A percentile compares a stretch with the other conserved stretches of the same genome.
Conservation (phyloP, 2,113 vertebrate genomes). For the Pteronura brasiliensis region DNA sequence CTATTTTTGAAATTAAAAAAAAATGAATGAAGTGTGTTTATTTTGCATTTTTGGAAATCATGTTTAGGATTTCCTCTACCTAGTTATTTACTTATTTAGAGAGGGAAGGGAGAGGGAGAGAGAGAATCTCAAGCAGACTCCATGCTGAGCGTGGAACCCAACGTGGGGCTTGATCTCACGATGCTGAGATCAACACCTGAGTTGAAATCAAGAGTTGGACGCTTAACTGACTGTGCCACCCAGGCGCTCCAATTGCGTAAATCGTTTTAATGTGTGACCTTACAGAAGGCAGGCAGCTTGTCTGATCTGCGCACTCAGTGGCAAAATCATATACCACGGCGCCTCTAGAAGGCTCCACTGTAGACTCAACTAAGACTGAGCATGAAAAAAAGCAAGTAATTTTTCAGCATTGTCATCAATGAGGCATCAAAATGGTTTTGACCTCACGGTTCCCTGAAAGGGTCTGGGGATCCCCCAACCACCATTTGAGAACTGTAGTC, state of each 20-base stretch:
- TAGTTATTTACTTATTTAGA: neutral
- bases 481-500: neutral
- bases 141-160: neutral
- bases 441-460: neutral
- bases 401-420: neutral
- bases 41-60: neutral
- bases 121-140: neutral
- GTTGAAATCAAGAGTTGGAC: neutral
- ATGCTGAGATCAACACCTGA: neutral
- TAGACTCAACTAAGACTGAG: neutral
- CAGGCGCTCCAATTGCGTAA: neutral
- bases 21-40: neutral
- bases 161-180: neutral
- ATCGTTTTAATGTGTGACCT: neutral
- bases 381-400: neutral
- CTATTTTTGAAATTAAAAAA: neutral
- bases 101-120: neutral
- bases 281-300: neutral
- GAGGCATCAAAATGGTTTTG: neutral
- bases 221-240: neutral
- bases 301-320: neutral
- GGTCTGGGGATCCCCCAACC: neutral
- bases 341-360: neutral
- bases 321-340: rapidly evolving
- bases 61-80: neutral